Conservation (phyloP, 2,113 vertebrate species). For the Gallinago jamesoni region DNA sequence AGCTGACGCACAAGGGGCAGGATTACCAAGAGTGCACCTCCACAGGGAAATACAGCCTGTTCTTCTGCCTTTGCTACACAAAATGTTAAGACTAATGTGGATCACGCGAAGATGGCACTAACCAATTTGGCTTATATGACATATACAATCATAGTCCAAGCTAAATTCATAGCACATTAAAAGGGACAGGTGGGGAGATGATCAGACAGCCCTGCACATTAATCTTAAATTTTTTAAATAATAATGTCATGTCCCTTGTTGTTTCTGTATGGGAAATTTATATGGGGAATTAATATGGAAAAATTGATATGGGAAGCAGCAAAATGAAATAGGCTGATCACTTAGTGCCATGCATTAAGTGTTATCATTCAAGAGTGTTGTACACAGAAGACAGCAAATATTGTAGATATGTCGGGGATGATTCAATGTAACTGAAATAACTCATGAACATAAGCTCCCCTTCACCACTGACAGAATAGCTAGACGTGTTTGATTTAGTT, state of each 20-base stretch:
- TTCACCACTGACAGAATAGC: constrained; percentile 26
- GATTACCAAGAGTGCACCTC: accelerated
- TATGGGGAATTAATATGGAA: background rate
- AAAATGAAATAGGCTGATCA: background rate
- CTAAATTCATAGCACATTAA: background rate
- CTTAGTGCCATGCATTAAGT: background rate
- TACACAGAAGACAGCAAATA: constrained; percentile 7
- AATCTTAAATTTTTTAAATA: background rate
- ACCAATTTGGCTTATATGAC: background rate
- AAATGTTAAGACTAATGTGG: background rate
- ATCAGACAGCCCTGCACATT: background rate
- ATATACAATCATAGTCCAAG: background rate
- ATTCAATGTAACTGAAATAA: constrained; percentile 42
- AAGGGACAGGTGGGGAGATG: background rate
- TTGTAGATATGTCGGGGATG: constrained; percentile 12
- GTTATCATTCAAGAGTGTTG: background rate
- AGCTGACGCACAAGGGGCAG: accelerated
- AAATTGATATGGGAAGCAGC: background rate
- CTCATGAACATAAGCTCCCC: constrained; percentile 36
- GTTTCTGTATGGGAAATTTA: background rate
- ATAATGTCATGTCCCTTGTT: background rate
- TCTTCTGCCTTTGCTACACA: background rate
- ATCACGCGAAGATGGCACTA: background rate
- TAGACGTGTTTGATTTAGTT: constrained; percentile 32
- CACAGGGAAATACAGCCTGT: background rate